Evolutionary conservation across 2,113 vertebrate genomes (phyloP).

Genomic region (Chloebia gouldiae): DNA sequence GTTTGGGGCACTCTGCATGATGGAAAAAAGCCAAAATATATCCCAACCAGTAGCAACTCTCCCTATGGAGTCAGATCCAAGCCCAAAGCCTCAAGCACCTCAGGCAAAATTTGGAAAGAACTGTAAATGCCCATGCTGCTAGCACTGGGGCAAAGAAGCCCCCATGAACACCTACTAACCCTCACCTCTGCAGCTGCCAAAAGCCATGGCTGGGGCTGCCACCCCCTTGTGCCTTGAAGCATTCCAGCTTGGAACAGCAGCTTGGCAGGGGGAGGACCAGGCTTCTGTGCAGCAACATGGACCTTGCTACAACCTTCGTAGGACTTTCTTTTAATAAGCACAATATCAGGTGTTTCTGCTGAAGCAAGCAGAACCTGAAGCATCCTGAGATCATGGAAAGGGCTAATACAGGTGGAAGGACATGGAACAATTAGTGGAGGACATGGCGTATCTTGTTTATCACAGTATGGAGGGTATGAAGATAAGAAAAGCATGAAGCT

Average conservation of each 20-base stretch:
- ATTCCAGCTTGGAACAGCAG: neutral
- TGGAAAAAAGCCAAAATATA: neutral
- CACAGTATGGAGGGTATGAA: neutral
- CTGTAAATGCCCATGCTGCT: accelerated
- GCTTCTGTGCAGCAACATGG: neutral
- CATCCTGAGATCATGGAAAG: neutral
- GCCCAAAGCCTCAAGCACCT: neutral
- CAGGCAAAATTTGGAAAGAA: neutral
- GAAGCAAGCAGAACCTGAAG: slow-evolving; percentile 6
- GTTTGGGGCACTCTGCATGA: accelerated
- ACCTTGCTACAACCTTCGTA: neutral
- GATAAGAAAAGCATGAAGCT: neutral
- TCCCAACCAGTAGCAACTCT: neutral
- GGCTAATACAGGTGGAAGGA: neutral
- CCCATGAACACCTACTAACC: neutral
- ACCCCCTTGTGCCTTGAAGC: neutral
- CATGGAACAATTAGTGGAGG: neutral
- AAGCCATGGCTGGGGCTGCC: neutral
- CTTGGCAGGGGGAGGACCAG: neutral
- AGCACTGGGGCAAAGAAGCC: neutral
- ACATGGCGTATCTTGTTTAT: neutral
- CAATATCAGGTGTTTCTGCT: neutral
- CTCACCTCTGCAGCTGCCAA: accelerated
- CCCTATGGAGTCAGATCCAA: neutral
- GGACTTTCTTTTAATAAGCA: neutral